phyloP scores from a whole-genome alignment of 2,888 invertebrate genomes.

The Falcaria lacertinaria region DNA sequence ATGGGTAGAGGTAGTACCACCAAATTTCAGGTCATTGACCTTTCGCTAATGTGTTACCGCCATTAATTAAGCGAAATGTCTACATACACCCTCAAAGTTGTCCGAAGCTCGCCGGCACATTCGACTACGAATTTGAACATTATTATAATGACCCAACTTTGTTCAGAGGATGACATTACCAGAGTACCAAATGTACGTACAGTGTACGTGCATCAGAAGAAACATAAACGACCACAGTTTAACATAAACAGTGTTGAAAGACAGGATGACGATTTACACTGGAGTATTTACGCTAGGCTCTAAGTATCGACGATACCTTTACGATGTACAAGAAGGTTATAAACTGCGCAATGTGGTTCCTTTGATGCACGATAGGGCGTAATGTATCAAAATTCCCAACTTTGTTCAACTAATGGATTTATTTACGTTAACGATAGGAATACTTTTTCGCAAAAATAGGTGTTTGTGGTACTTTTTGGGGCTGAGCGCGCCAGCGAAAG shows the following conservation, averaged over 20 bases:
- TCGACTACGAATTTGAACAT: slow-evolving; percentile 29
- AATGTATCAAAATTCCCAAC: too few species aligned
- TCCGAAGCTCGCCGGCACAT: slow-evolving; percentile 39
- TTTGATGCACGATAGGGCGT: too few species aligned
- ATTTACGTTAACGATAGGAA: too few species aligned
- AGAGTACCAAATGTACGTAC: slow-evolving; percentile 31
- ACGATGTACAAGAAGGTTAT: too few species aligned
- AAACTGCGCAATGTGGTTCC: too few species aligned
- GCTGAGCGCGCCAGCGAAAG: too few species aligned
- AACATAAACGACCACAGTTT: slow-evolving; percentile 18
- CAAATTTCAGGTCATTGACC: slow-evolving; percentile 19
- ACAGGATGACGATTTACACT: slow-evolving; percentile 5
- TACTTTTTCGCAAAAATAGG: too few species aligned
- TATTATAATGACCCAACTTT: slow-evolving; percentile 55
- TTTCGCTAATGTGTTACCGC: slow-evolving; percentile 34
- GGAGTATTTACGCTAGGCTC: slow-evolving; percentile 14
- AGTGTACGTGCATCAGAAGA: slow-evolving; percentile 13
- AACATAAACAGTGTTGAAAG: slow-evolving; percentile 5
- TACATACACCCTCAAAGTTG: slow-evolving; percentile 31
- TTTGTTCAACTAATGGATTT: too few species aligned
- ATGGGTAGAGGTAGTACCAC: slow-evolving; percentile 22
- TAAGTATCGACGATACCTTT: too few species aligned
- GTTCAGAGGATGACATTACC: slow-evolving; percentile 37
- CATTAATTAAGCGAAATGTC: slow-evolving; percentile 30
- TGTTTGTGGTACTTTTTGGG: too few species aligned